These are phyloP conservation scores for Drosophila yooni DNA, from an alignment of 2,888 invertebrate species.

Conservation along the genomic window DNA sequence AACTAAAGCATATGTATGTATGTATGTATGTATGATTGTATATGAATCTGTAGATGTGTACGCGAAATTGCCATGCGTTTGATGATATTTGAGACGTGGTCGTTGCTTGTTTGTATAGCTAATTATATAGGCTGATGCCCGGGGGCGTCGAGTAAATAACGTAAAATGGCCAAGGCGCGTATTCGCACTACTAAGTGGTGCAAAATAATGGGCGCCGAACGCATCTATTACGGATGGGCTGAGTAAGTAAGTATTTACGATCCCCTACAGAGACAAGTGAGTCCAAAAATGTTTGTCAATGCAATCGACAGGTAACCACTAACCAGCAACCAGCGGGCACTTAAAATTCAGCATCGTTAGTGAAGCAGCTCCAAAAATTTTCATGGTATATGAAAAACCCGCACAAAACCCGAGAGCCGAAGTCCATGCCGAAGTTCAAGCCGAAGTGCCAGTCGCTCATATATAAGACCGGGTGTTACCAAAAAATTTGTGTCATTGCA, in stretches of 20 bases:
- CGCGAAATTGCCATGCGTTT: constrained; percentile 25
- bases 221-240: constrained; percentile 32
- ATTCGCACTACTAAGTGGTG: constrained; percentile 55
- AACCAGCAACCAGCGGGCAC: constrained; percentile 41
- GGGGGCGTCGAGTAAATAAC: constrained; percentile 13
- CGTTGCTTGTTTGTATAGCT: constrained; percentile 60
- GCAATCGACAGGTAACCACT: constrained; percentile 40
- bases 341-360: constrained; percentile 69
- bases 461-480: constrained; percentile 82
- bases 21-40: neutral
- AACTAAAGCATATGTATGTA: neutral
- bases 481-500: constrained; percentile 83
- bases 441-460: constrained; percentile 45
- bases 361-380: constrained; percentile 40
- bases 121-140: constrained; percentile 52
- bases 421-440: neutral
- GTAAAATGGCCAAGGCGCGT: constrained; percentile 30
- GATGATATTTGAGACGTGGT: constrained; percentile 38
- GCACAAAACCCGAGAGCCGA: constrained; percentile 18
- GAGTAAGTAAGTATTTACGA: constrained; percentile 13
- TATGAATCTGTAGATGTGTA: neutral
- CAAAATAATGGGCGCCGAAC: constrained; percentile 45
- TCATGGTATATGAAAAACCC: constrained; percentile 49
- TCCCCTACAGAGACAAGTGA: constrained; percentile 6
- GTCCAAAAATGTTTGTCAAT: constrained; percentile 50